phyloP scores from a whole-genome alignment of 2,888 invertebrate species.

The Metallyticus violacea region DNA sequence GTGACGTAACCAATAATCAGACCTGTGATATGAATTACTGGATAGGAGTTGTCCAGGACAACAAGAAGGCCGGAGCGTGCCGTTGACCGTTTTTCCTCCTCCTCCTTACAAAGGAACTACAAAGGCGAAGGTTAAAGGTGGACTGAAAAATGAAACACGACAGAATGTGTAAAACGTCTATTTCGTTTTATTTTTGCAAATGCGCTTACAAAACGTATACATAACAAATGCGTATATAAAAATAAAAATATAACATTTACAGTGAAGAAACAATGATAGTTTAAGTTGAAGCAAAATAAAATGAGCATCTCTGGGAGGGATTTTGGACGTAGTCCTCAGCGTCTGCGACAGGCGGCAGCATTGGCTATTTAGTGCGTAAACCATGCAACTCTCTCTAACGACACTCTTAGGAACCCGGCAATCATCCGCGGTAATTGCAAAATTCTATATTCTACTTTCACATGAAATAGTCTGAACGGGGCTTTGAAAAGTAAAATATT shows the following conservation, averaged over 20 bases:
- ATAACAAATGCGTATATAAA: not conserved
- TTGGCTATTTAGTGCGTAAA: not conserved
- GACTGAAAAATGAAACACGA: not conserved
- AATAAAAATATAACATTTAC: not conserved
- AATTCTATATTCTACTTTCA: not conserved
- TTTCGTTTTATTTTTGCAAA: not conserved
- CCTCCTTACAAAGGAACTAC: not conserved
- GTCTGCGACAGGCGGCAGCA: not conserved
- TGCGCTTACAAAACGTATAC: not conserved
- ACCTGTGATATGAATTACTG: too few relatives aligned
- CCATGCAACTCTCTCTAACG: not conserved
- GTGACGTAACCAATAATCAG: too few relatives aligned
- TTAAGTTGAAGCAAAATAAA: not conserved
- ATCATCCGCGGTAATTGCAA: not conserved
- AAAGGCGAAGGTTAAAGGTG: not conserved
- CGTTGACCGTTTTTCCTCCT: too few relatives aligned
- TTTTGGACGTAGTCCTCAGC: not conserved
- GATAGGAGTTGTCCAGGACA: not conserved
- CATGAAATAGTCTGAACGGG: not conserved
- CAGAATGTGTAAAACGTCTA: not conserved
- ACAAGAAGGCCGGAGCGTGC: not conserved
- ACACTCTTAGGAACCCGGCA: not conserved
- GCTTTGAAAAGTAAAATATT: not conserved
- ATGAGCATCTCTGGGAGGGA: not conserved
- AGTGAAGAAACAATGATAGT: not conserved